Percentiles rank a stretch among this genome's conserved stretches.
Conservation (phyloP, 2,113 vertebrate genomes). For the Halichoerus grypus region DNA sequence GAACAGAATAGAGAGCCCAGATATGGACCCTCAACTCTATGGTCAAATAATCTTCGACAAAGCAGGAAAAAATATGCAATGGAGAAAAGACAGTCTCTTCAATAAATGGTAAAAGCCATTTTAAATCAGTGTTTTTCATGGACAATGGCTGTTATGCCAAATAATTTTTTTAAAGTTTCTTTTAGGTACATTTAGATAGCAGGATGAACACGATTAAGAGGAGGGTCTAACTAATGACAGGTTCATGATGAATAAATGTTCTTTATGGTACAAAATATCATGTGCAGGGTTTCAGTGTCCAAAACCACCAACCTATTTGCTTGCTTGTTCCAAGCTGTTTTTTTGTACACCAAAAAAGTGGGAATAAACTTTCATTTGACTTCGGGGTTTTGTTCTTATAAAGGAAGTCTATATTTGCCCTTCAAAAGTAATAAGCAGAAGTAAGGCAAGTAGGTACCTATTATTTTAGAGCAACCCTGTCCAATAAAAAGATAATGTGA, state of each 20-base stretch:
- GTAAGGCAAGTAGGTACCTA: not conserved
- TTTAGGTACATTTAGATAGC: not conserved
- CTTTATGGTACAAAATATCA: not conserved
- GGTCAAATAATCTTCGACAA: no score
- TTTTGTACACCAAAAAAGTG: not conserved
- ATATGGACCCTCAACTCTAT: no score
- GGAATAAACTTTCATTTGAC: not conserved
- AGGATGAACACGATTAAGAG: not conserved
- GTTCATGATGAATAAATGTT: not conserved
- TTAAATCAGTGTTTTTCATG: not conserved
- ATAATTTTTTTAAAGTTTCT: not conserved
- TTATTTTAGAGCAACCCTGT: not conserved
- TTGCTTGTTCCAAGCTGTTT: not conserved
- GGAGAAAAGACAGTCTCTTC: no score
- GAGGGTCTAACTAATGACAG: not conserved
- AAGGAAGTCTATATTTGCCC: not conserved
- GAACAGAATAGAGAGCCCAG: no score
- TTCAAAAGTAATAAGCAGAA: constrained; percentile 13
- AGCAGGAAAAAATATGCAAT: no score
- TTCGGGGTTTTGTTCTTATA: not conserved
- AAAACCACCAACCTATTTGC: not conserved
- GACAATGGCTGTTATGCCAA: not conserved
- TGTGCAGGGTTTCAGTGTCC: not conserved
- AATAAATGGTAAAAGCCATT: not conserved
- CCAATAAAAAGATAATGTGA: not conserved